Conservation (phyloP, 2,797 vertebrate species). For the Caiman crocodilus region DNA sequence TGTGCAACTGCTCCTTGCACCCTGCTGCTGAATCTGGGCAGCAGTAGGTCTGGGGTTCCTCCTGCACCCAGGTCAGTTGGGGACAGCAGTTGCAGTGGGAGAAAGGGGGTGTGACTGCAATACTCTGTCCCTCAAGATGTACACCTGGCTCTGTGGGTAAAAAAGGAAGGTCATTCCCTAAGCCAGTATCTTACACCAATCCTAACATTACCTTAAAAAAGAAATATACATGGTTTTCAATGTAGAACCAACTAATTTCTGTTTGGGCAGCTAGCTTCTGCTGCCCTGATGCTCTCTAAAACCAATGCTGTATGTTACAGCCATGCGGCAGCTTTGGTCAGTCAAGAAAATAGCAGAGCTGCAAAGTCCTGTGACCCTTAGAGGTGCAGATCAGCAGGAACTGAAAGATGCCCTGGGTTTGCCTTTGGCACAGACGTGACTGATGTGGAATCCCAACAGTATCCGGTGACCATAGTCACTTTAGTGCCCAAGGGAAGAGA, state of each 20-base stretch:
- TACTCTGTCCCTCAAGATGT: too few species aligned
- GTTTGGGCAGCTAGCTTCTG: neutral
- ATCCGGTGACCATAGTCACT: neutral
- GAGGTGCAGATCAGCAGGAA: neutral
- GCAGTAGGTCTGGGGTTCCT: too few species aligned
- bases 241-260: neutral
- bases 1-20: too few species aligned
- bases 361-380: accelerated
- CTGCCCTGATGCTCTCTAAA: neutral
- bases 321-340: neutral
- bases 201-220: neutral
- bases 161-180: neutral
- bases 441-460: neutral
- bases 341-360: neutral
- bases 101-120: too few species aligned
- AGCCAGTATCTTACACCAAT: neutral
- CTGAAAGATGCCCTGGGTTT: neutral
- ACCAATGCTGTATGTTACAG: neutral
- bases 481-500: neutral
- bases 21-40: too few species aligned
- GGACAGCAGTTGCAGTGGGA: too few species aligned
- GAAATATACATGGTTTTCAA: neutral
- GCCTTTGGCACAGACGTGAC: neutral
- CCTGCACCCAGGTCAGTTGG: too few species aligned
- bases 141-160: too few species aligned